phyloP scores from a whole-genome alignment of 2,113 vertebrate genomes.

The Tyto alba region DNA sequence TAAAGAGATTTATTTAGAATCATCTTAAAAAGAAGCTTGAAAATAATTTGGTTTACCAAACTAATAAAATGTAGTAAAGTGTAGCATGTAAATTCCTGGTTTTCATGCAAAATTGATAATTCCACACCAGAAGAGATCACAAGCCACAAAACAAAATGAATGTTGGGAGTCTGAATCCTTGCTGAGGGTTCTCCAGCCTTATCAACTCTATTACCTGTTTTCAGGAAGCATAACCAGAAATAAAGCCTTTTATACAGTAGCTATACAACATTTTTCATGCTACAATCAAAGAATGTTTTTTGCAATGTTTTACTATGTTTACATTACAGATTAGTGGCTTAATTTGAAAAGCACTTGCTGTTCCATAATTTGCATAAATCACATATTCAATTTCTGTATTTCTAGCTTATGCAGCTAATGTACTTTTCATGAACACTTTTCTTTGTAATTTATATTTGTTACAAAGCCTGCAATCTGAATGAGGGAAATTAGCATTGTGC shows the following conservation, averaged over 20 bases:
- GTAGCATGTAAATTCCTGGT: neutral
- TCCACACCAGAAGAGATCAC: neutral
- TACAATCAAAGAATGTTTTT: neutral
- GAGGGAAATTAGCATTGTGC: neutral
- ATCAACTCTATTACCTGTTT: neutral
- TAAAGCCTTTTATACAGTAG: neutral
- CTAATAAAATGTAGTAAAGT: neutral
- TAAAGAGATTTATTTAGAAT: neutral
- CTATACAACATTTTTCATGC: neutral
- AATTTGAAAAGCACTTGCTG: constrained; percentile 31
- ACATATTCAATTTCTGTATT: constrained; percentile 11
- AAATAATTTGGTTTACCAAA: neutral
- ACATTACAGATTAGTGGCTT: constrained; percentile 9
- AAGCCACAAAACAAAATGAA: neutral
- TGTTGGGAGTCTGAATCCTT: neutral
- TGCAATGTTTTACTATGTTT: constrained; percentile 11
- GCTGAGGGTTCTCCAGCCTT: neutral
- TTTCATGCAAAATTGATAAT: neutral
- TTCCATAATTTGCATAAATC: constrained; percentile 38
- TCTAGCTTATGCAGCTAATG: neutral
- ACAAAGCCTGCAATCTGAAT: neutral
- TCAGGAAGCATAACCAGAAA: neutral
- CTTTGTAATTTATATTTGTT: constrained; percentile 5
- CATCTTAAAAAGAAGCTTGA: neutral
- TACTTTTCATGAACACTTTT: constrained; percentile 7